Base-by-base conservation (phyloP, 1,140 invertebrate genomes). In the Octopus bimaculoides region DNA sequence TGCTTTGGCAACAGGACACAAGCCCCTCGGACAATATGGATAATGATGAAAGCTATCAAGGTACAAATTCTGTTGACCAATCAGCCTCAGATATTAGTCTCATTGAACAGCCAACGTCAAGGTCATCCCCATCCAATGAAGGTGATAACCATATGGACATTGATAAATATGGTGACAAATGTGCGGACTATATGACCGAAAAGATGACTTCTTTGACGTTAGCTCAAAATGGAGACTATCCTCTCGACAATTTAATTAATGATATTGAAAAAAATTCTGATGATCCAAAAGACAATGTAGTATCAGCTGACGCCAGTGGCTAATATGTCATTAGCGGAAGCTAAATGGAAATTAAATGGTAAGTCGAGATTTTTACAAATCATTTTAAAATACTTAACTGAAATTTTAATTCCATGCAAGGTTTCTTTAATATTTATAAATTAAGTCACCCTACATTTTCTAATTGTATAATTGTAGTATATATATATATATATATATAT, bases 1-100 rank as follows among this genome's bases (percentile, higher is more conserved):
- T 80, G 5, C 78, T 83, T 6, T 84, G 84, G 82, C 84, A 85
- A 69, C 84, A 82, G 20, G 86, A 87, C 78, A 86, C 86, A 7
- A 87, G 86, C 82, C 86, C 86, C 7, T 87, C 86, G 10, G 86
- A 87, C 79, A 87, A 86, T 82, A 78, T 86, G 20, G 85, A 86
- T 56, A 81, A 83, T 69, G 85, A 86, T 12, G 85, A 86, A 71
- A 84, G 82, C 81, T 83, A 82, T 52, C 71, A 84, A 41, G 80
- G 83, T 20, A 85, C 85, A 12, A 81, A 85, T 75, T 86, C 85
- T 73, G 79, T 81, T 76, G 84, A 84, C 53, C 77, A 81, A 20
- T 85, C 85, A 20, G 83, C 82, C 7, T 86, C 85, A 9, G 85
- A 86, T 52, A 79, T 78, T 73, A 83, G 83, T 77, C 79, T 87